Conservation (phyloP, 1,140 invertebrate species). For the Gryllus bimaculatus region DNA sequence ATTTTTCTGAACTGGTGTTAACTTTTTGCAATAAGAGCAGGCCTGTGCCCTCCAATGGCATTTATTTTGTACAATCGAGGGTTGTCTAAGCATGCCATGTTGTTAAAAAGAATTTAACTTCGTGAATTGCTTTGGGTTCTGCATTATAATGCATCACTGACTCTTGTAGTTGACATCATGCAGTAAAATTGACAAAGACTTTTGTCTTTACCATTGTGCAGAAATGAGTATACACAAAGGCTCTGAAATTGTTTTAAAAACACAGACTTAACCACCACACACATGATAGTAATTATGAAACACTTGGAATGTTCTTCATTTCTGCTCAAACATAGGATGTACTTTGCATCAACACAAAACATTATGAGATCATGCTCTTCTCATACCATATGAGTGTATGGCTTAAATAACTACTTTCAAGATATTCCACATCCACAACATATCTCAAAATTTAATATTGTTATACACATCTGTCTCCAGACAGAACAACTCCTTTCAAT, state of each 20-base stretch:
- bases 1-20: neutral
- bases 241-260: neutral
- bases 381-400: neutral
- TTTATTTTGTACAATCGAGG: constrained; percentile 1
- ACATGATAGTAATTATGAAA: neutral
- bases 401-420: neutral
- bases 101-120: neutral
- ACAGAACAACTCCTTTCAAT: neutral
- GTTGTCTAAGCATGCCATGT: neutral
- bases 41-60: neutral
- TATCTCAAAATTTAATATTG: neutral
- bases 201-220: neutral
- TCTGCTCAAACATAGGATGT: neutral
- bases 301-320: neutral
- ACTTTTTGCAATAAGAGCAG: neutral
- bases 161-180: neutral
- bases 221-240: neutral
- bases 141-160: neutral
- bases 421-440: neutral
- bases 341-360: neutral
- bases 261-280: neutral
- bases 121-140: neutral
- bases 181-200: neutral
- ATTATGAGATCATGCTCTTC: neutral
- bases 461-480: neutral